Percentiles rank a stretch among this genome's conserved stretches.
Conservation (phyloP, 2,888 invertebrate genomes). For the Apocheima hispidaria region DNA sequence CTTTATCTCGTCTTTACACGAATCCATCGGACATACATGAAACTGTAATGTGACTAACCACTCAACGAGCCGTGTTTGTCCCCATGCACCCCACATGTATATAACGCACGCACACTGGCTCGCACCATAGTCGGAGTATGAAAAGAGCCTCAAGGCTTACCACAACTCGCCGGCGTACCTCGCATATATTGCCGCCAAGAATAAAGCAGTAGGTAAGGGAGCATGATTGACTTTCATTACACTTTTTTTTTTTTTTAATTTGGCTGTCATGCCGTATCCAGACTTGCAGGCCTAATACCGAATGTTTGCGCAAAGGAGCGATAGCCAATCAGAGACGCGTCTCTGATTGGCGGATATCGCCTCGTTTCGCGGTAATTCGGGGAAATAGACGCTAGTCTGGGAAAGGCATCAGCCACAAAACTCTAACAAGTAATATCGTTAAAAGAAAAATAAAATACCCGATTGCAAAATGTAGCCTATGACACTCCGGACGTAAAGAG, state of each 20-base stretch:
- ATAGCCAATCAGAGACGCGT: too few relatives aligned
- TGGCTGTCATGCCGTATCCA: too few relatives aligned
- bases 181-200: constrained; percentile 97
- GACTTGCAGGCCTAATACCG: too few relatives aligned
- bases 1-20: not conserved
- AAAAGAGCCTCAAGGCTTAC: constrained; percentile 96
- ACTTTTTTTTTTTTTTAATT: not conserved
- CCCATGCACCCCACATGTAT: constrained; percentile 77
- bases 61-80: constrained; percentile 71
- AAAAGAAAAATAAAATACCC: not conserved
- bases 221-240: constrained; percentile 25
- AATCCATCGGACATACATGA: not conserved
- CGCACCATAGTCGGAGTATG: constrained; percentile 91
- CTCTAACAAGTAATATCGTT: too few relatives aligned
- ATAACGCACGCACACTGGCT: constrained; percentile 61
- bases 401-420: too few relatives aligned
- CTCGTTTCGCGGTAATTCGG: too few relatives aligned
- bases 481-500: not conserved
- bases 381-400: too few relatives aligned
- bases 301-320: too few relatives aligned
- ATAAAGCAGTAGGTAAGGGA: constrained; percentile 91
- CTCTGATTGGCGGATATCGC: too few relatives aligned
- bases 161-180: constrained; percentile 98
- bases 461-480: not conserved
- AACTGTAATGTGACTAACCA: constrained; percentile 80